Base-by-base conservation (phyloP, 2,888 invertebrate species). In the Tuberolachnus salignus region DNA sequence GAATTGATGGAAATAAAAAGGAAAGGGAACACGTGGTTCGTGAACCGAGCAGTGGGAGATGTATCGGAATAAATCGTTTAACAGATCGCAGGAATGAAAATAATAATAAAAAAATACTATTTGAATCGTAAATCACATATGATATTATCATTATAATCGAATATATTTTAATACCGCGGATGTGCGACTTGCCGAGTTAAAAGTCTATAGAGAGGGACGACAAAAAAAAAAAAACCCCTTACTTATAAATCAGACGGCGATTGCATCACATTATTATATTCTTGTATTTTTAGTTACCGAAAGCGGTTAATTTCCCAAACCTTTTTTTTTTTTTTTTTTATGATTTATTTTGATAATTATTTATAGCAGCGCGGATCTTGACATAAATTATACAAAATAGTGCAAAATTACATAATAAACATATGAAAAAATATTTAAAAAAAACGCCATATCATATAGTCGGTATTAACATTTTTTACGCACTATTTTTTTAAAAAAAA, bases 321-420 rank as follows among this genome's bases (percentile, higher is more conserved):
- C 11, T 55, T 57, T 23, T 19, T 70, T 23, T 55, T 57, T 23
- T 19, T 70, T 23, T 34, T 34, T 3, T 34, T 34, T 34, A 34
- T 55, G 57, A 57, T 70, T 70, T 70, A 70, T 70, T 55, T 57
- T 57, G n/a, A 55, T 4, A 10, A 57, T 44, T 44, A 57, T 44
- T 34, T 34, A 11, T 23, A 8, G 23, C 44, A 4, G 11, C 13
- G 23, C 9, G n/a, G 6, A 34, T 4, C 59, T 59, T 3, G 26
- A 44, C 21, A 69, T 69, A 70, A 70, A 57, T 70, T 44, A 57
- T n/a, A 16, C 44, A 34, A 55, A 44, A 21, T 8, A 21, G 1
- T 21, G 44, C 44, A 13, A 21, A 70, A 46, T 57, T 23, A 57
- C 16, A 59, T 49, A 44, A 57, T 55, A n/a, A n/a, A n/a, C n/a